Evolutionary conservation across 2,113 vertebrate genomes (phyloP).

Genomic region (Hydropotes inermis): DNA sequence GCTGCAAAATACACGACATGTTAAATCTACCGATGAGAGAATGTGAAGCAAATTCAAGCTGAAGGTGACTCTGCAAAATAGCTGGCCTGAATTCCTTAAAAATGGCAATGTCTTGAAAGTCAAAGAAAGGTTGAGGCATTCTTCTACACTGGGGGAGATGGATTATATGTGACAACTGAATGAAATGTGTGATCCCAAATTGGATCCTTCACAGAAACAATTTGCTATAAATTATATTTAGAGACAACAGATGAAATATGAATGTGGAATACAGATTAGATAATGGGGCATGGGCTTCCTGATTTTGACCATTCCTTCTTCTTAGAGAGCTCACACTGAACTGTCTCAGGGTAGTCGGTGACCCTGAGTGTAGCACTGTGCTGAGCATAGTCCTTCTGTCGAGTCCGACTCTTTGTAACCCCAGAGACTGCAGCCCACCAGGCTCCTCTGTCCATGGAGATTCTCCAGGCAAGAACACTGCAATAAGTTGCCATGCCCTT

Average conservation of each 20-base stretch:
- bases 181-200: background rate
- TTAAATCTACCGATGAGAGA: accelerated
- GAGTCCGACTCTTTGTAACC: background rate
- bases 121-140: background rate
- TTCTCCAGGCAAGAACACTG: background rate
- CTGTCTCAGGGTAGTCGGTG: background rate
- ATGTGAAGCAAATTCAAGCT: background rate
- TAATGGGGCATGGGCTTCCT: background rate
- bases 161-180: background rate
- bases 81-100: background rate
- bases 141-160: background rate
- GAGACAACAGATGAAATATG: background rate
- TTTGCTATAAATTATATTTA: background rate
- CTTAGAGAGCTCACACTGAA: background rate
- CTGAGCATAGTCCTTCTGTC: background rate
- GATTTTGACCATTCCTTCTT: background rate
- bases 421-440: background rate
- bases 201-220: background rate
- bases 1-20: background rate
- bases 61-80: no score
- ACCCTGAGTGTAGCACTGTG: accelerated
- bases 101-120: no score
- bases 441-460: background rate
- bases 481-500: background rate
- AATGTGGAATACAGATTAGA: background rate